Conservation (phyloP, 2,888 invertebrate genomes). For the Hypomecis punctinalis region DNA sequence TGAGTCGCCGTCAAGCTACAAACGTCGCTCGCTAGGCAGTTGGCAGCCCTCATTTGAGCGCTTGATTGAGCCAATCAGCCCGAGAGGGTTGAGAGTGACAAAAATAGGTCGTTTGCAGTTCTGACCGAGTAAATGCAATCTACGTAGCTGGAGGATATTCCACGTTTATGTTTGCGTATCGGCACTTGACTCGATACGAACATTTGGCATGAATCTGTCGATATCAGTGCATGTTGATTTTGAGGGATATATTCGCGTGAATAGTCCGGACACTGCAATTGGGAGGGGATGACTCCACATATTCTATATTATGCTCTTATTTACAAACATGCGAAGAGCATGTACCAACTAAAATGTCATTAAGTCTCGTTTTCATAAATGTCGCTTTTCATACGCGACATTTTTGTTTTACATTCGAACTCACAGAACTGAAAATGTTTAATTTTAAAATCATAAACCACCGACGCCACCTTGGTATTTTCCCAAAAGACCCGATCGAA, state of each 20-base stretch:
- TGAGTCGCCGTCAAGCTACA: slow-evolving; percentile 35
- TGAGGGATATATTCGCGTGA: background rate
- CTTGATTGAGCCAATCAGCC: slow-evolving; percentile 55
- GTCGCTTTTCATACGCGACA: too few relatives aligned
- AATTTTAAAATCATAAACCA: too few relatives aligned
- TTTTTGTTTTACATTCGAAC: too few relatives aligned
- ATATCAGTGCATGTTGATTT: slow-evolving; percentile 4
- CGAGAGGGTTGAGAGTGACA: slow-evolving; percentile 45
- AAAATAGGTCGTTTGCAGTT: slow-evolving; percentile 55
- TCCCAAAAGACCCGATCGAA: too few relatives aligned
- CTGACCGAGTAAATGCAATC: slow-evolving; percentile 49
- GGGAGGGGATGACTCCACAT: too few relatives aligned
- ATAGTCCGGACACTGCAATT: background rate
- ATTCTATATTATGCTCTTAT: too few relatives aligned
- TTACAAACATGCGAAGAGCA: too few relatives aligned
- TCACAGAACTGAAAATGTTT: too few relatives aligned
- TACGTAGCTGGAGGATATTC: slow-evolving; percentile 2
- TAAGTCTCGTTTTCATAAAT: too few relatives aligned
- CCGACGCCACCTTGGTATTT: too few relatives aligned
- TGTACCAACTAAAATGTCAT: too few relatives aligned
- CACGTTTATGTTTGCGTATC: slow-evolving; percentile 4
- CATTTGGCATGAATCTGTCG: slow-evolving; percentile 8
- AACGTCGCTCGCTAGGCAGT: slow-evolving; percentile 36
- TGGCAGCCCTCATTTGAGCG: slow-evolving; percentile 47
- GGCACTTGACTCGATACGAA: background rate